Evolutionary conservation across 2,888 invertebrate species (phyloP).

Genomic region (Mystacides longicornis): DNA sequence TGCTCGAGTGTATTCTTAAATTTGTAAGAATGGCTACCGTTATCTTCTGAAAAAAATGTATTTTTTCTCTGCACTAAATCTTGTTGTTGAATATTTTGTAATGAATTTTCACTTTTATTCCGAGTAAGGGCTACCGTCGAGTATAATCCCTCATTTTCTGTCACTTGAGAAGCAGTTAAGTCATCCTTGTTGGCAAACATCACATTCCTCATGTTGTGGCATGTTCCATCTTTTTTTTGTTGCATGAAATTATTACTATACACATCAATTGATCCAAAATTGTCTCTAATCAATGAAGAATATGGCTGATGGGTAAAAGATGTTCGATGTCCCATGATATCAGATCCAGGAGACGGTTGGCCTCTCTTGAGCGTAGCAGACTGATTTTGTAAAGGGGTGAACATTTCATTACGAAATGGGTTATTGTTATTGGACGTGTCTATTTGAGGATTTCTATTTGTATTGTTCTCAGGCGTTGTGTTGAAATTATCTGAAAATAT

Average conservation of each 20-base stretch:
- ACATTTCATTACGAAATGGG: neutral
- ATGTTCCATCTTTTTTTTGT: constrained; percentile 11
- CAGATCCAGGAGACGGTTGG: constrained; percentile 6
- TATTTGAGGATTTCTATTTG: neutral
- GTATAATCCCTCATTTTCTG: constrained; percentile 30
- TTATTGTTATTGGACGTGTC: neutral
- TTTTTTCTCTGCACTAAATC: constrained; percentile 35
- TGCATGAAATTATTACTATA: constrained; percentile 28
- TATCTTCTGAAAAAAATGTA: constrained; percentile 39
- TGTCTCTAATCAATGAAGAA: constrained; percentile 17
- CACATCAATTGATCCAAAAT: constrained; percentile 19
- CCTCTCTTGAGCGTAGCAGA: constrained; percentile 35
- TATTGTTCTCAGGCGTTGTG: neutral
- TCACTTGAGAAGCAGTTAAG: neutral
- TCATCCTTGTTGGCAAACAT: neutral
- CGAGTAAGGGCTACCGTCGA: constrained; percentile 31
- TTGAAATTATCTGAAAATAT: neutral
- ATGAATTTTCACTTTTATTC: constrained; percentile 30
- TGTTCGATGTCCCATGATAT: constrained; percentile 4
- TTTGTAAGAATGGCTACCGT: constrained; percentile 64
- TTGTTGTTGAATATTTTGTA: constrained; percentile 40
- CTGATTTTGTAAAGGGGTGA: neutral
- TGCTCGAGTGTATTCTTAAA: constrained; percentile 93
- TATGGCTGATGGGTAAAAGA: constrained; percentile 9
- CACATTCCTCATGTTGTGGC: constrained; percentile 4